These are phyloP conservation scores for Phengaris arion DNA, from an alignment of 2,888 invertebrate genomes.

Conservation along the genomic window DNA sequence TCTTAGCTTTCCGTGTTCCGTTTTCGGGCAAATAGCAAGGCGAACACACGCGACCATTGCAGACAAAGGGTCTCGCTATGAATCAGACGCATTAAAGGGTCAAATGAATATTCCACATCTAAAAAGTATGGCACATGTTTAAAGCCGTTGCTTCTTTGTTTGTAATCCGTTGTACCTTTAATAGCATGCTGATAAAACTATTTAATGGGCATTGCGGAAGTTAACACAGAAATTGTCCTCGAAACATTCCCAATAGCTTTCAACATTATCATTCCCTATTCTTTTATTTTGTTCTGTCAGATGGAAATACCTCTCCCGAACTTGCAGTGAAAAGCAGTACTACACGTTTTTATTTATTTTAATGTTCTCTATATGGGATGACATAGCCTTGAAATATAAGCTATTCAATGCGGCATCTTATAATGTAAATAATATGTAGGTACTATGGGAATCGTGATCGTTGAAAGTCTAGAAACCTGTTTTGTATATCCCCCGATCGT, in stretches of 20 bases:
- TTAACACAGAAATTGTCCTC: background rate
- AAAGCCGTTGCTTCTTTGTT: background rate
- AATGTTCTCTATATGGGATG: conserved; percentile 1
- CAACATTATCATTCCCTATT: background rate
- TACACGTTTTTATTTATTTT: background rate
- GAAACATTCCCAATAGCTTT: background rate
- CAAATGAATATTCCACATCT: background rate
- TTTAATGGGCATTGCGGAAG: background rate
- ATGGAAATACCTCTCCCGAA: background rate
- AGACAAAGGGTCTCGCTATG: conserved; percentile 33
- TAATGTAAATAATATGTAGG: conserved; percentile 4
- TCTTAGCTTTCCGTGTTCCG: conserved; percentile 54
- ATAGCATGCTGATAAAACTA: background rate
- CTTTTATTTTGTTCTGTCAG: background rate
- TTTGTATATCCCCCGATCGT: conserved; percentile 9
- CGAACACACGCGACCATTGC: conserved; percentile 32
- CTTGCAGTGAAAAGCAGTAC: background rate
- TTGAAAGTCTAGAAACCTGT: conserved; percentile 24
- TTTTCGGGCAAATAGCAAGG: conserved; percentile 55
- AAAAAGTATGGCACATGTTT: background rate
- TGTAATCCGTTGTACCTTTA: background rate
- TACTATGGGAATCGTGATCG: conserved; percentile 12
- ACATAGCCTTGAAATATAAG: conserved; percentile 4
- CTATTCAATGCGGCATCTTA: background rate
- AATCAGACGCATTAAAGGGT: conserved; percentile 26